Conservation (phyloP, 23 tunicate genomes). For the Clavelina lepadiformis region DNA sequence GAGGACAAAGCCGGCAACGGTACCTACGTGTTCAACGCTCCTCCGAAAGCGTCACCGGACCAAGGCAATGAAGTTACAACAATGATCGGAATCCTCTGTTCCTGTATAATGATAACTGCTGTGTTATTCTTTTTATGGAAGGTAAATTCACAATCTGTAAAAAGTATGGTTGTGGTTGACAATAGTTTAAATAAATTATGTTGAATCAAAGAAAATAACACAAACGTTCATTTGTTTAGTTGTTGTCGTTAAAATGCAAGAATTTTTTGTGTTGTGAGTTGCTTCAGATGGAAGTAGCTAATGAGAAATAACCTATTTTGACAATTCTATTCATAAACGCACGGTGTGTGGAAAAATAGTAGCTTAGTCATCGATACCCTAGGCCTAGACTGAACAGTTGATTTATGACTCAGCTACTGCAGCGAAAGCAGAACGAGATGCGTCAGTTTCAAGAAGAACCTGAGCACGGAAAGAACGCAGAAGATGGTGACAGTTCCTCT, state of each 20-base stretch:
- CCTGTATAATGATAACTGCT: conserved; percentile 34
- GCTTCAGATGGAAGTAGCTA: not conserved
- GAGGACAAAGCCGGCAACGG: too few species aligned
- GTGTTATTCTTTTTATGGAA: conserved; percentile 56
- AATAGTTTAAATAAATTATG: too few species aligned
- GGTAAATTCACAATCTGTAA: conserved; percentile 7
- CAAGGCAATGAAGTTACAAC: conserved; percentile 28
- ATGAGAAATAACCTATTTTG: too few species aligned
- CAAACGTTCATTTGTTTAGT: too few species aligned
- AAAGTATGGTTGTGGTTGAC: too few species aligned
- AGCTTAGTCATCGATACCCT: too few species aligned
- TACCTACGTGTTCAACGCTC: conserved; percentile 46
- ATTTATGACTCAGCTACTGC: conserved; percentile 27
- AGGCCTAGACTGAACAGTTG: not conserved
- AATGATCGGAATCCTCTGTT: conserved; percentile 33
- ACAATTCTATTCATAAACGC: not conserved
- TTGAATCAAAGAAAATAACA: too few species aligned
- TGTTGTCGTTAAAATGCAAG: too few species aligned
- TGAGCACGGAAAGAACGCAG: too few species aligned
- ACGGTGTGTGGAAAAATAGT: not conserved
- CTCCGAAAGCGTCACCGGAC: conserved; percentile 6
- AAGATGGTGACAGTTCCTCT: too few species aligned
- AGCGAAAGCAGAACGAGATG: conserved; percentile 30
- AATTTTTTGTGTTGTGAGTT: too few species aligned
- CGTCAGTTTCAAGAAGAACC: conserved; percentile 1